A percentile compares a stretch with the other conserved stretches of the same genome.
phyloP scores from a whole-genome alignment of 2,113 vertebrate genomes.

The Emydocephalus ijimae region DNA sequence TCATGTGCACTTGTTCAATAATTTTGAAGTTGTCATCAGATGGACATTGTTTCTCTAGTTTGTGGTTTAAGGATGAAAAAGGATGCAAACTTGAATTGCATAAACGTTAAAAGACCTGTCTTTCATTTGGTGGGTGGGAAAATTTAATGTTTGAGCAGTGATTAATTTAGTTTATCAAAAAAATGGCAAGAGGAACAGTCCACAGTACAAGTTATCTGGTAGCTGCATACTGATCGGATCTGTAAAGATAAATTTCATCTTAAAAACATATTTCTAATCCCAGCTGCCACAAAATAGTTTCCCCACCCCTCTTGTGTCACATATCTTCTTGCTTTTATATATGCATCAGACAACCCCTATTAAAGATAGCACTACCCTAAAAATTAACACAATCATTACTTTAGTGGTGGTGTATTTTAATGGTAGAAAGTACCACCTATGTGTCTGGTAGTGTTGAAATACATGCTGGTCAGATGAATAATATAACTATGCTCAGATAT shows the following conservation, averaged over 20 bases:
- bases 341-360: neutral
- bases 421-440: neutral
- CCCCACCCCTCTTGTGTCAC: too few relatives aligned
- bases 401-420: neutral
- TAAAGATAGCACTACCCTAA: neutral
- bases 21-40: neutral
- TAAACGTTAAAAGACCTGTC: neutral
- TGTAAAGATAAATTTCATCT: neutral
- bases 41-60: neutral
- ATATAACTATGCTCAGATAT: neutral
- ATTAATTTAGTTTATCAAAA: neutral
- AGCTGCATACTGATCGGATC: neutral
- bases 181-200: neutral
- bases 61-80: neutral
- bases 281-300: neutral
- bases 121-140: neutral
- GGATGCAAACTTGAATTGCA: neutral
- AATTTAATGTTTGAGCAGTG: neutral
- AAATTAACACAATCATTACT: neutral
- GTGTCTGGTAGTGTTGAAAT: neutral
- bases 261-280: neutral
- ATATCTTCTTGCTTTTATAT: neutral
- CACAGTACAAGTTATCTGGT: neutral
- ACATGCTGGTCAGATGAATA: neutral
- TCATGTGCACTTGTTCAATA: neutral